phyloP scores from a whole-genome alignment of 2,113 vertebrate genomes.

The Datnioides undecimradiatus region DNA sequence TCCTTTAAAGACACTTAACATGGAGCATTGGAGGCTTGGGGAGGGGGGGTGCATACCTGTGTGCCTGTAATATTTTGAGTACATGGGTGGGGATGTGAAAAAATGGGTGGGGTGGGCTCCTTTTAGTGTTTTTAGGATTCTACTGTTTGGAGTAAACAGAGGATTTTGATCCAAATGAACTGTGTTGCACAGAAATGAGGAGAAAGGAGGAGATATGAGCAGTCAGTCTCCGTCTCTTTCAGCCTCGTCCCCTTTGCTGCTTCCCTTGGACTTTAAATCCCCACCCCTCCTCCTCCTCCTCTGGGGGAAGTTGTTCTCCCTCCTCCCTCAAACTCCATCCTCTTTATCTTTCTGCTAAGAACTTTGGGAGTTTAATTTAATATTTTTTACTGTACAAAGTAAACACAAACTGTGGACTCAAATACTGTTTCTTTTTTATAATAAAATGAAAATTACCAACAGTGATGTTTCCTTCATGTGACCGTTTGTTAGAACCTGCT shows the following conservation, averaged over 20 bases:
- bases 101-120: conserved; percentile 82
- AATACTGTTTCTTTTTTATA: conserved; percentile 81
- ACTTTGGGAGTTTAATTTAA: conserved; percentile 86
- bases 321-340: conserved; percentile 81
- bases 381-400: conserved; percentile 89
- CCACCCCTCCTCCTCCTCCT: conserved; percentile 7
- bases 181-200: conserved; percentile 85
- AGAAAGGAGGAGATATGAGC: conserved; percentile 68
- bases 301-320: conserved; percentile 44
- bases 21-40: conserved; percentile 76
- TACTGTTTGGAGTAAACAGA: conserved; percentile 83
- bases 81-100: conserved; percentile 71
- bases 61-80: conserved; percentile 78
- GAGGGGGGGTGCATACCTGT: conserved; percentile 76
- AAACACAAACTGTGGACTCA: conserved; percentile 86
- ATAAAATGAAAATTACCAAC: conserved; percentile 85
- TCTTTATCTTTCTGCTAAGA: conserved; percentile 81
- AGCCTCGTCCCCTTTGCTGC: conserved; percentile 79
- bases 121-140: conserved; percentile 82
- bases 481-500: conserved; percentile 19
- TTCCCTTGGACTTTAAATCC: conserved; percentile 73
- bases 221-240: conserved; percentile 63
- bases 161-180: conserved; percentile 85
- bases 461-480: conserved; percentile 34
- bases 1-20: conserved; percentile 76